These are phyloP conservation scores for Platichthys stellatus DNA, from an alignment of 2,113 vertebrate species.

Conservation along the genomic window DNA sequence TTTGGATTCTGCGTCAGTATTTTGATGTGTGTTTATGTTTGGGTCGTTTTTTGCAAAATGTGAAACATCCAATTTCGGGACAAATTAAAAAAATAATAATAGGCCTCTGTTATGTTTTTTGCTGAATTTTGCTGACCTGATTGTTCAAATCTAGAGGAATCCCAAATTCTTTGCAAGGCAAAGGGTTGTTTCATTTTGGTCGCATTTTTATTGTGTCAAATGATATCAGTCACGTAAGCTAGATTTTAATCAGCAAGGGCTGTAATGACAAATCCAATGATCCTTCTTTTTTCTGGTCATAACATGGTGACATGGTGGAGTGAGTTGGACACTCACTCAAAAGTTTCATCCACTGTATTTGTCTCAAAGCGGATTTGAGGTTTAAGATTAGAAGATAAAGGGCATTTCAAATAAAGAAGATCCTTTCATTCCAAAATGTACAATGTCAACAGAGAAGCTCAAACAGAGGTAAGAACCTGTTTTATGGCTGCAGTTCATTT, in stretches of 20 bases:
- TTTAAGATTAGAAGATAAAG: conserved; percentile 37
- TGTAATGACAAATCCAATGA: too few relatives aligned
- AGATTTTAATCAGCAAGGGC: too few relatives aligned
- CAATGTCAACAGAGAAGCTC: neutral
- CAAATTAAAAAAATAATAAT: too few relatives aligned
- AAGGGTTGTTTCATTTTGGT: too few relatives aligned
- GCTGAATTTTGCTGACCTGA: too few relatives aligned
- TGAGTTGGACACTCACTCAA: neutral
- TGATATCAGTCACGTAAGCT: too few relatives aligned
- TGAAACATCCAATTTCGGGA: too few relatives aligned
- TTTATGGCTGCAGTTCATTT: neutral
- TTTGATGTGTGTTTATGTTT: neutral
- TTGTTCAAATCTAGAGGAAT: too few relatives aligned
- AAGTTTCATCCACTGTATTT: neutral
- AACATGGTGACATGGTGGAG: neutral
- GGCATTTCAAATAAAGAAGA: neutral
- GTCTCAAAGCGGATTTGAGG: conserved; percentile 21
- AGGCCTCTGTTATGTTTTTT: too few relatives aligned
- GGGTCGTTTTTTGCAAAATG: too few relatives aligned
- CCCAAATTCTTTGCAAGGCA: too few relatives aligned
- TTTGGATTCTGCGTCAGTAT: neutral
- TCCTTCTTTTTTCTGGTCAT: neutral
- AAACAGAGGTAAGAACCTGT: neutral
- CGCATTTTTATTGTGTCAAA: too few relatives aligned
- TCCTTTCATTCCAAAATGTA: conserved; percentile 1